These are phyloP conservation scores for Myrmecophaga tridactyla DNA, from an alignment of 2,113 vertebrate species.

Conservation along the genomic window DNA sequence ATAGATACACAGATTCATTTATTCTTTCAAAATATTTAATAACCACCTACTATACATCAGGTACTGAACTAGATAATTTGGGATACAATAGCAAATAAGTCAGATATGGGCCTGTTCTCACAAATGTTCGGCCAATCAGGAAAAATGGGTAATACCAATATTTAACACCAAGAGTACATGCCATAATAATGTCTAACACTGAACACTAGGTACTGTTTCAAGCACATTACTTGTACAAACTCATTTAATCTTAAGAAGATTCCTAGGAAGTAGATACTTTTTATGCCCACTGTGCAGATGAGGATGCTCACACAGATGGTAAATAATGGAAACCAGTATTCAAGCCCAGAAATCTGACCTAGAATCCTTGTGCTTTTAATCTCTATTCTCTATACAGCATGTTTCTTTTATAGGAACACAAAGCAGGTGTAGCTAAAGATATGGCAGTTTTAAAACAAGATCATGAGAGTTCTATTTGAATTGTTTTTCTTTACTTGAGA, in stretches of 20 bases:
- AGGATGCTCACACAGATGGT: not conserved
- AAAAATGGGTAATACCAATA: slow-evolving; percentile 4
- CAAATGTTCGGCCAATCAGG: not conserved
- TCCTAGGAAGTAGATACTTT: not conserved
- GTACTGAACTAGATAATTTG: not conserved
- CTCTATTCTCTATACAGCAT: not conserved
- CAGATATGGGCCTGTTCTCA: not conserved
- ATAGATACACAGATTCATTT: not conserved
- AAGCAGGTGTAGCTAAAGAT: not conserved
- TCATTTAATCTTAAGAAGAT: not conserved
- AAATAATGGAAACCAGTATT: not conserved
- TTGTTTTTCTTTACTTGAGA: not conserved
- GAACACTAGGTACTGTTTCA: not conserved
- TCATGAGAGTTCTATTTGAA: not conserved
- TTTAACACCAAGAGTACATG: not conserved
- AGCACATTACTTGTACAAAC: not conserved
- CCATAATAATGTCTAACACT: not conserved
- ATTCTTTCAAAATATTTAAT: slow-evolving; percentile 19
- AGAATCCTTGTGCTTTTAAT: not conserved
- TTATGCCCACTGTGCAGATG: not conserved
- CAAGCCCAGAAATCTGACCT: not conserved
- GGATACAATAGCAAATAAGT: not conserved
- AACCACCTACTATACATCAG: not conserved
- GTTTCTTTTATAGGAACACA: not conserved
- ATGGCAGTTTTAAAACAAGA: not conserved